Base-by-base conservation (phyloP, 2,113 vertebrate species). In the Pantherophis guttatus region DNA sequence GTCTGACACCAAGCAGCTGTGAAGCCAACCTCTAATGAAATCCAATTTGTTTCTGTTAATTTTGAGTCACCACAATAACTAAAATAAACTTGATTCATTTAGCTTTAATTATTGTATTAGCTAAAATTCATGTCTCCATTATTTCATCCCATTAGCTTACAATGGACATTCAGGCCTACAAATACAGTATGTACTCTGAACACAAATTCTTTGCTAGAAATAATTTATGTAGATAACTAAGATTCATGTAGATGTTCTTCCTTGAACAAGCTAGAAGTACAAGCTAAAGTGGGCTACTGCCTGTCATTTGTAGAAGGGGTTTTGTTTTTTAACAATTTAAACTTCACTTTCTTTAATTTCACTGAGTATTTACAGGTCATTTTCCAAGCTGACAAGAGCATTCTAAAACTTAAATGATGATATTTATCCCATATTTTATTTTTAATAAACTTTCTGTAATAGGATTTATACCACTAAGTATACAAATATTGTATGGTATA, bases 61-160 rank as follows among this genome's bases (percentile, higher is more conserved):
- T 88, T 88, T 88, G 53, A 39, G 53, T 57, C 54, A 70, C 29
- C 50, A 50, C 48, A 90, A 70, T 50, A 50, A 50, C 58, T 70
- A 70, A 90, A 70, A 90, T 57, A 52, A 70, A 65, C 8, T 53
- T 70, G 48, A 90, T 50, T 65, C 52, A 90, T 52, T 65, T 65
- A 59, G 55, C 24, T 89, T 89, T 44, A 89, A 54, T 57, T 57
- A 90, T 90, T 90, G 26, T n/a, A 70, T 70, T 65, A 65, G 29
- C 58, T 65, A 90, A 90, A 52, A 90, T 70, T 44, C 65, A 85
- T 52, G 44, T 44, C 23, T 54, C 53, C 44, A 44, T 57, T 81
- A 91, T 91, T 91, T 91, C 81, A 91, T 86, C 53, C 21, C 59
- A 70, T 91, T 91, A 70, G 48, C 59, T 81, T 81, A 44, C 75